phyloP scores from a whole-genome alignment of 2,888 invertebrate genomes.

The Prosapia bicincta region DNA sequence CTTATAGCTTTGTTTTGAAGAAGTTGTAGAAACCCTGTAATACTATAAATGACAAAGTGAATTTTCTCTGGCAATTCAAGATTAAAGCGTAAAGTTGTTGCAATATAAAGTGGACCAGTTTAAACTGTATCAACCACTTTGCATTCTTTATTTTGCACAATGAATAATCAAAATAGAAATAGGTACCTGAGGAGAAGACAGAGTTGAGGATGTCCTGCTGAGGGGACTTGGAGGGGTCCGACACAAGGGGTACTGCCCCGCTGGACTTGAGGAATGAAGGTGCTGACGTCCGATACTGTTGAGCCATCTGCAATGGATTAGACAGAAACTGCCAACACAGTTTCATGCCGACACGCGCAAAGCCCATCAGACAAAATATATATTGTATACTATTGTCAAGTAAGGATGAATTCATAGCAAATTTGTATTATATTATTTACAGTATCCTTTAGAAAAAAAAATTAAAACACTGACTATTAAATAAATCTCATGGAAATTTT shows the following conservation, averaged over 20 bases:
- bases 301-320: slow-evolving; percentile 46
- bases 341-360: slow-evolving; percentile 16
- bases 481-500: too few relatives aligned
- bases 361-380: slow-evolving; percentile 5
- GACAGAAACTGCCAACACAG: slow-evolving; percentile 37
- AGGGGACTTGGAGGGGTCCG: slow-evolving; percentile 48
- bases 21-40: too few relatives aligned
- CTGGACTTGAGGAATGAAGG: slow-evolving; percentile 47
- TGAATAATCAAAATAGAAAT: neutral
- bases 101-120: neutral
- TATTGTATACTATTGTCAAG: neutral
- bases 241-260: slow-evolving; percentile 50
- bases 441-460: too few relatives aligned
- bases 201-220: slow-evolving; percentile 50
- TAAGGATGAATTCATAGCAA: neutral
- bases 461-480: too few relatives aligned
- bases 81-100: neutral
- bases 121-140: slow-evolving; percentile 4
- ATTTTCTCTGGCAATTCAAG: too few relatives aligned
- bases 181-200: slow-evolving; percentile 49
- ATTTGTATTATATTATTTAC: neutral
- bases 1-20: too few relatives aligned
- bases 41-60: too few relatives aligned
- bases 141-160: slow-evolving; percentile 6
- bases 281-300: slow-evolving; percentile 43